A percentile compares a stretch with the other conserved stretches of the same genome.
Conservation (phyloP, 2,113 vertebrate genomes). For the Fulmarus glacialis region DNA sequence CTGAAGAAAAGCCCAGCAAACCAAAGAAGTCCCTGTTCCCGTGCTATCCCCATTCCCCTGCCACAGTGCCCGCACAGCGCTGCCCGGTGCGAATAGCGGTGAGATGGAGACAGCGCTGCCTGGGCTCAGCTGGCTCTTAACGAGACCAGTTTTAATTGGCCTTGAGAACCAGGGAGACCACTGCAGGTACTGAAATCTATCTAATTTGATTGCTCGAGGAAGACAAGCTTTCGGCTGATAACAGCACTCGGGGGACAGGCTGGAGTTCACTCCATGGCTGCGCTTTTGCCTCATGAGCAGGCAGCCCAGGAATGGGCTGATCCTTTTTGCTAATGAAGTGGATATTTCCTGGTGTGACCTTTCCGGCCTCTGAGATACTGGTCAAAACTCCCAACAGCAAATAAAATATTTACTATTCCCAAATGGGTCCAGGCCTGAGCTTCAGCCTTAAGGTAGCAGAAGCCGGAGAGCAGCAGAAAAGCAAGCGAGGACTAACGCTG, state of each 20-base stretch:
- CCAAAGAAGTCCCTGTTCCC: neutral
- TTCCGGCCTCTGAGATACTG: neutral
- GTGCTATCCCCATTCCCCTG: rapidly evolving
- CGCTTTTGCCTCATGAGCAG: rapidly evolving
- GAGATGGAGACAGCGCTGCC: neutral
- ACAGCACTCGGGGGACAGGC: neutral
- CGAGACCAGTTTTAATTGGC: neutral
- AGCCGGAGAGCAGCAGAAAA: neutral
- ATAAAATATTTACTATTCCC: neutral
- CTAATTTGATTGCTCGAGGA: neutral
- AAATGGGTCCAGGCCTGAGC: neutral
- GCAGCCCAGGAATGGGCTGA: rapidly evolving
- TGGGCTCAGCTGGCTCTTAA: neutral
- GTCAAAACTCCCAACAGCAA: neutral
- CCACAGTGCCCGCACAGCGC: rapidly evolving
- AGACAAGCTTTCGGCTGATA: neutral
- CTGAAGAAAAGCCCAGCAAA: neutral
- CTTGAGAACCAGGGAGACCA: neutral
- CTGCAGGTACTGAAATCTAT: neutral
- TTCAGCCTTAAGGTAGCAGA: neutral
- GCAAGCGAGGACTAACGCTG: neutral
- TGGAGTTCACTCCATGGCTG: neutral
- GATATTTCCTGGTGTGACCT: neutral
- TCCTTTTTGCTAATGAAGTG: neutral
- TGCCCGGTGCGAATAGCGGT: rapidly evolving